Percentiles rank a stretch among this genome's conserved stretches.
These are phyloP conservation scores for Pollenia labialis DNA, from an alignment of 2,888 invertebrate species.

Conservation along the genomic window DNA sequence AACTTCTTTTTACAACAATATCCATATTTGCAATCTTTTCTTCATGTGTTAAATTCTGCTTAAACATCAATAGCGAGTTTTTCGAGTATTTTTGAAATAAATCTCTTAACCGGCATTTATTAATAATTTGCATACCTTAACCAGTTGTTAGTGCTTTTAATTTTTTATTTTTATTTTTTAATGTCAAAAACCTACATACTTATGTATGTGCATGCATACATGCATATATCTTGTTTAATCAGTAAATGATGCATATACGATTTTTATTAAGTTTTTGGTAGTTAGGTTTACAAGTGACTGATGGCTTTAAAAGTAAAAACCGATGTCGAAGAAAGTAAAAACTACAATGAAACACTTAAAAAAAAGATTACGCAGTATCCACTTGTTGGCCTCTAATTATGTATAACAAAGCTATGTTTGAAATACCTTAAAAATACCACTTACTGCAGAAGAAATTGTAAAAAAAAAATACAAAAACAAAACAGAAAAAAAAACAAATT, in stretches of 20 bases:
- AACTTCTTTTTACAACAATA: background rate
- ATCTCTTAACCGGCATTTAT: constrained; percentile 14
- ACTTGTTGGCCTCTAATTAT: constrained; percentile 66
- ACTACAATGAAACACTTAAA: constrained; percentile 43
- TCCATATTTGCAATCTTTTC: background rate
- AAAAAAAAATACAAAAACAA: constrained; percentile 27
- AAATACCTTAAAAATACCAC: constrained; percentile 40
- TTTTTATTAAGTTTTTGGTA: background rate
- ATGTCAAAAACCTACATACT: constrained; percentile 13
- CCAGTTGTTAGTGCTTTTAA: background rate
- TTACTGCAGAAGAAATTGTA: background rate
- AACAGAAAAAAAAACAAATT: background rate
- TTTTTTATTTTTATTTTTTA: background rate
- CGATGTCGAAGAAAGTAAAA: constrained; percentile 66
- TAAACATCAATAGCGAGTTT: background rate
- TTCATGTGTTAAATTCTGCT: background rate
- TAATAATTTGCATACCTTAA: constrained; percentile 8
- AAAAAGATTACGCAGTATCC: constrained; percentile 54
- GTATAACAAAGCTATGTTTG: constrained; percentile 25
- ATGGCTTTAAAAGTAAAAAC: constrained; percentile 40
- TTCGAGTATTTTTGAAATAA: background rate
- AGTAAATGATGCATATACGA: background rate
- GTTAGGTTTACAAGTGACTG: constrained; percentile 28
- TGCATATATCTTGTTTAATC: background rate
- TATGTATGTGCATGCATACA: background rate